These are phyloP conservation scores for Vulpes vulpes DNA, from an alignment of 2,113 vertebrate species.

Conservation along the genomic window DNA sequence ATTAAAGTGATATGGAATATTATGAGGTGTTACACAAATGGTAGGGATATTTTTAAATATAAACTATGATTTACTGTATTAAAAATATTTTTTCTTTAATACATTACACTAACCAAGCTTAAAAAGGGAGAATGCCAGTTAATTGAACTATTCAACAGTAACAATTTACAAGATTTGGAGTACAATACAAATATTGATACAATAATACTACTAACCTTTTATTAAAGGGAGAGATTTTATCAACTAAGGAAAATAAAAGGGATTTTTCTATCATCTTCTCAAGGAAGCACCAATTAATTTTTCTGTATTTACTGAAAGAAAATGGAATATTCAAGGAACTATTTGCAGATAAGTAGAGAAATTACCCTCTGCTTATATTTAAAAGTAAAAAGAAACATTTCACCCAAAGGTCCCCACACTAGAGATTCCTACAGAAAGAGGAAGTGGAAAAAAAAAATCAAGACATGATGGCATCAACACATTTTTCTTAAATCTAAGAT, in stretches of 20 bases:
- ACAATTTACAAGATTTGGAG: neutral
- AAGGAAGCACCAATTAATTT: neutral
- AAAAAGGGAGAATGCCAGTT: neutral
- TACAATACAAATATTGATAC: neutral
- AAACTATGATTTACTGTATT: neutral
- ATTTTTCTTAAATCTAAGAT: neutral
- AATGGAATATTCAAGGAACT: neutral
- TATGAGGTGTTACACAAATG: neutral
- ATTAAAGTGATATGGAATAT: neutral
- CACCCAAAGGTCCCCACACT: neutral
- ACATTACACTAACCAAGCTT: neutral
- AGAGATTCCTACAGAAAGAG: neutral
- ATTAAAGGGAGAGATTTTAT: neutral
- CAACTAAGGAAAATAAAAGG: neutral
- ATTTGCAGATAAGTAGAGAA: neutral
- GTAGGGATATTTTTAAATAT: conserved; percentile 9
- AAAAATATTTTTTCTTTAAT: neutral
- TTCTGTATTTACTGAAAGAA: neutral
- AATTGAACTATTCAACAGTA: neutral
- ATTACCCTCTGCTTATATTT: neutral
- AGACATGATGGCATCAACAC: neutral
- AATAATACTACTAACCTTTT: neutral
- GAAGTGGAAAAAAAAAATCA: neutral
- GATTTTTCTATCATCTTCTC: neutral
- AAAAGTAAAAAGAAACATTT: neutral